Base-by-base conservation (phyloP, 1,140 invertebrate species). In the Papilio glaucus region DNA sequence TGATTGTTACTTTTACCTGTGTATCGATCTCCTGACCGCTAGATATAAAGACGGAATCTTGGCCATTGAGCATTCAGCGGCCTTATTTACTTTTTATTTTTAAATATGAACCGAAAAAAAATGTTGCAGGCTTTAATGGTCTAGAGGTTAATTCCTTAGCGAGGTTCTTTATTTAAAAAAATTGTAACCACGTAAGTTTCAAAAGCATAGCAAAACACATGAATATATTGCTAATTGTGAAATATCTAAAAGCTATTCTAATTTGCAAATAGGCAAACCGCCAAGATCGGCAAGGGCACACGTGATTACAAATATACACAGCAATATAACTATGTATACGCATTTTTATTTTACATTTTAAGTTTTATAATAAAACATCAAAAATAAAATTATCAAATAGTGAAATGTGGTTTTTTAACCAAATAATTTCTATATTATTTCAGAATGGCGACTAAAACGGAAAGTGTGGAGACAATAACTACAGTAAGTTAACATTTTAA, bases 401-500 rank as follows among this genome's bases (percentile, higher is more conserved):
- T n/a, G n/a, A n/a, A n/a, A n/a, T n/a, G n/a, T n/a, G n/a, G n/a
- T n/a, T n/a, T n/a, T n/a, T n/a, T n/a, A n/a, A n/a, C n/a, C n/a
- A n/a, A n/a, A n/a, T n/a, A 26, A 73, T 62, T 69, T 77, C 77
- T 73, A 75, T 82, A 49, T 82, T 24, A 69, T 79, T 83, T 61
- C 88, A 91, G 89, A 82, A 91, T 91, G 89, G 80, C 87, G 70
- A 80, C 88, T 38, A 85, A 81, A 75, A 72, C 71, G 49, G 81
- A 84, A 42, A 82, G 80, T 29, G 81, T 81, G 37, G 80, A 73
- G 29, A 84, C 85, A 37, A 83, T 87, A 78, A 77, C 86, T 26
- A 89, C 79, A 84, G 89, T 91, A 73, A 87, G 87, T 85, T 42
- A 57, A 62, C 0, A 1, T 15, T 6, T 49, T 49, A 18, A 18